A percentile compares a stretch with the other conserved stretches of the same genome.
Evolutionary conservation across 2,888 invertebrate species (phyloP).

Genomic region (Brachynemurus nebulosus): DNA sequence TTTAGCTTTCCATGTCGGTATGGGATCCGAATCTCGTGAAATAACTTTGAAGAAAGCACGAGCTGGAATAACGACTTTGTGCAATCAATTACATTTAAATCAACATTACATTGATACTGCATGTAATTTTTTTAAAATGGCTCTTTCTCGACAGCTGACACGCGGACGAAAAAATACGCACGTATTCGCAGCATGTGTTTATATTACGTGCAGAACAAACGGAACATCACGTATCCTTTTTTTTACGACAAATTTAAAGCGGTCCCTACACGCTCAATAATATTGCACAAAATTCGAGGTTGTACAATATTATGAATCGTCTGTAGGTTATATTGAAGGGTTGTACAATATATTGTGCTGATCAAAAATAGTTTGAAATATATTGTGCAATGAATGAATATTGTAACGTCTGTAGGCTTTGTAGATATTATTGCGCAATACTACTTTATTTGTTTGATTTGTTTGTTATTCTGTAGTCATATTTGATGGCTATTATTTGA

Average conservation of each 20-base stretch:
- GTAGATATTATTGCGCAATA: no score
- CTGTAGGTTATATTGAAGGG: no score
- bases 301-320: no score
- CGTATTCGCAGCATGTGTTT: slow-evolving; percentile 94
- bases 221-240: slow-evolving; percentile 82
- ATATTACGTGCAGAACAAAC: slow-evolving; percentile 91
- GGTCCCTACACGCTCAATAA: no score
- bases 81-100: slow-evolving; percentile 75
- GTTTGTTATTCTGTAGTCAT: no score
- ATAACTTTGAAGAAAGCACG: slow-evolving; percentile 81
- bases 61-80: slow-evolving; percentile 70
- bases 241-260: slow-evolving; percentile 5
- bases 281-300: no score
- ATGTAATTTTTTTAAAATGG: slow-evolving; percentile 88
- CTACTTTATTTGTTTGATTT: no score
- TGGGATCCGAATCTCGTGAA: slow-evolving; percentile 82
- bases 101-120: slow-evolving; percentile 89
- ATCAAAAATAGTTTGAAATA: no score
- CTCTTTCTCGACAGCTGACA: slow-evolving; percentile 67
- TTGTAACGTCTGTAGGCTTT: no score
- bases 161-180: slow-evolving; percentile 81
- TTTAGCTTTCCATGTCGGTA: slow-evolving; percentile 62
- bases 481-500: no score
- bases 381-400: no score
- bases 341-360: no score